Conservation (phyloP, 2,888 invertebrate genomes). For the Therioaphis trifolii region DNA sequence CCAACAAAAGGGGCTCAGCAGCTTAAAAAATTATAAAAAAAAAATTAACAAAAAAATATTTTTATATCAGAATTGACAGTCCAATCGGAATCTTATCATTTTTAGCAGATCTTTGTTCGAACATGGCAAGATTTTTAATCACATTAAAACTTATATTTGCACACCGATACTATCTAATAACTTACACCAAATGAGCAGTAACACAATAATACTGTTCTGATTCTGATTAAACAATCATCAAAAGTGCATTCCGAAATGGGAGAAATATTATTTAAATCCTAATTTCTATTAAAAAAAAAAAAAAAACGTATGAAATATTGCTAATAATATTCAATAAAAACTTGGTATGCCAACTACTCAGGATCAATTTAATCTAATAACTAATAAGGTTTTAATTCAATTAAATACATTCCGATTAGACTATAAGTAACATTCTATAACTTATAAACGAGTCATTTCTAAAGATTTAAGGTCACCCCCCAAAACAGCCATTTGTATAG, state of each 20-base stretch:
- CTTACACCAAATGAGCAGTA: conserved; percentile 24
- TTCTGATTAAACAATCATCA: conserved; percentile 35
- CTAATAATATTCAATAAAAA: conserved; percentile 51
- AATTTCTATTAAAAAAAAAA: background rate
- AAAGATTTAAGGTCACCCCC: conserved; percentile 55
- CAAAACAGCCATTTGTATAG: conserved; percentile 52
- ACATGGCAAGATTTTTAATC: conserved; percentile 48
- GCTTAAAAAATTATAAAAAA: conserved; percentile 35
- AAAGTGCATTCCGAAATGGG: conserved; percentile 19
- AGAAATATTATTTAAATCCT: conserved; percentile 19
- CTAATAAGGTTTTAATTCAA: conserved; percentile 33
- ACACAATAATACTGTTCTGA: conserved; percentile 44
- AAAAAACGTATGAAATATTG: conserved; percentile 5
- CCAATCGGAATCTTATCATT: conserved; percentile 42
- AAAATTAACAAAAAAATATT: conserved; percentile 10
- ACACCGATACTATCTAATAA: conserved; percentile 26
- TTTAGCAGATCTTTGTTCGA: conserved; percentile 60
- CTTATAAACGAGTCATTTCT: conserved; percentile 61
- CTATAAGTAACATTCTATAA: conserved; percentile 52
- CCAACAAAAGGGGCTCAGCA: conserved; percentile 62
- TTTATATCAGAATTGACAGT: conserved; percentile 43
- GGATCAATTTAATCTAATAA: conserved; percentile 37
- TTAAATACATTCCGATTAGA: conserved; percentile 54
- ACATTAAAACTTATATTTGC: conserved; percentile 45
- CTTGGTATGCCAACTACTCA: conserved; percentile 32